Base-by-base conservation (phyloP, 1,140 invertebrate genomes). In the Meloidogyne chitwoodi region DNA sequence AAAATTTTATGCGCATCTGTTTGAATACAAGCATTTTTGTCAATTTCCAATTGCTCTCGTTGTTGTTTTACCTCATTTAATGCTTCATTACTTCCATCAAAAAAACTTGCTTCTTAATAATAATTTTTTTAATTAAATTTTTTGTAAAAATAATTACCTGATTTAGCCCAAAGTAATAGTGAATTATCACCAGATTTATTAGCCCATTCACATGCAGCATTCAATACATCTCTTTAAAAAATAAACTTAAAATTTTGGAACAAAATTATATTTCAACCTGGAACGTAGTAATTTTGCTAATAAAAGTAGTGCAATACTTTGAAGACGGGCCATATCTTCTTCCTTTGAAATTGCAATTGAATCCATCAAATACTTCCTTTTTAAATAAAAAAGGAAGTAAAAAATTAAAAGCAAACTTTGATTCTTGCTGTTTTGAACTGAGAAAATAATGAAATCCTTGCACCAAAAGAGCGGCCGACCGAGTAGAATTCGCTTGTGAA, bases 341-440 rank as follows among this genome's bases (percentile, higher is more conserved):
- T 78, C 77, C 12, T 78, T 78, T 22, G 77, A 78, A 48, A 78
- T 79, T 68, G 65, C 56, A 14, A 78, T 78, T 34, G 67, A 68
- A 64, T 78, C 77, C 67, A 71, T 79, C n/a, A 78, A 65, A 27
- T 78, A 56, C n/a, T 80, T 78, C 61, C 77, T 78, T 41, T 76
- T 24, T 14, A 72, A 64, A 1, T 19, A 2, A 27, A 68, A n/a
- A 29, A 31, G 34, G 24, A 22, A 67, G 65, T n/a, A 26, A 44
- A 38, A 69, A n/a, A 24, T 67, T 72, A 63, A 29, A 19, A 79
- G 16, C 16, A 16, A 72, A 78, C 77, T 79, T 78, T 79, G 79
- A 80, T 64, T 78, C 77, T 19, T 80, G 66, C 8, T 65, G 44
- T 34, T 75, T 69, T 56, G 56, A 24, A 70, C 80, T 38, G n/a